phyloP scores from a whole-genome alignment of 2,113 vertebrate species.

The Strigops habroptila region DNA sequence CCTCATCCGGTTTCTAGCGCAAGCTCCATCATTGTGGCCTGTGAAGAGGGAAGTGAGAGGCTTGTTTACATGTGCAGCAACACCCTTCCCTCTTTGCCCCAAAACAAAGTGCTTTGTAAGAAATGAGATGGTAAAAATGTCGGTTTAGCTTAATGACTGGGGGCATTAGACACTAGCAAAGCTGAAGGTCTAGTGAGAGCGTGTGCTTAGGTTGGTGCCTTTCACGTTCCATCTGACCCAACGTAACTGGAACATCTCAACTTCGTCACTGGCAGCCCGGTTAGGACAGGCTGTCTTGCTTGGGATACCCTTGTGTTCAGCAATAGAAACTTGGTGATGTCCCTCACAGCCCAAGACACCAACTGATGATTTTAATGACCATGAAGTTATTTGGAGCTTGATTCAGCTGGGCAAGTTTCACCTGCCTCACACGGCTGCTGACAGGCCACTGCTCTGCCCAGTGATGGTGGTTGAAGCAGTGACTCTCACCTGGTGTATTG shows the following conservation, averaged over 20 bases:
- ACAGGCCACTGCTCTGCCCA: background rate
- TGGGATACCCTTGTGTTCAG: background rate
- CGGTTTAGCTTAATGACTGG: background rate
- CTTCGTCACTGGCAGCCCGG: background rate
- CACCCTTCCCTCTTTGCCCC: background rate
- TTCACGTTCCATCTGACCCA: rapidly evolving
- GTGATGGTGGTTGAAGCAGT: background rate
- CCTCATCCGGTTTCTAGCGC: rapidly evolving
- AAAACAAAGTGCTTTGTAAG: rapidly evolving
- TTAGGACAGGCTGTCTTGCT: too few relatives aligned
- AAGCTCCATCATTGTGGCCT: background rate
- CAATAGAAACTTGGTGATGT: background rate
- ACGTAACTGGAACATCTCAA: rapidly evolving
- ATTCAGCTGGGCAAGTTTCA: background rate
- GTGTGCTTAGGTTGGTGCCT: background rate
- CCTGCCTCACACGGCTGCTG: background rate
- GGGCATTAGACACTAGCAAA: background rate
- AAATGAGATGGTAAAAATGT: background rate
- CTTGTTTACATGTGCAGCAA: background rate
- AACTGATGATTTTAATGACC: background rate
- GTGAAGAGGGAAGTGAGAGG: background rate
- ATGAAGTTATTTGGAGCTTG: background rate
- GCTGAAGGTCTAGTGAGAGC: background rate
- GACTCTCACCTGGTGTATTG: background rate
- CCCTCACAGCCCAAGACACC: background rate